phyloP scores from a whole-genome alignment of 2,797 vertebrate species.

The Nasua narica region DNA sequence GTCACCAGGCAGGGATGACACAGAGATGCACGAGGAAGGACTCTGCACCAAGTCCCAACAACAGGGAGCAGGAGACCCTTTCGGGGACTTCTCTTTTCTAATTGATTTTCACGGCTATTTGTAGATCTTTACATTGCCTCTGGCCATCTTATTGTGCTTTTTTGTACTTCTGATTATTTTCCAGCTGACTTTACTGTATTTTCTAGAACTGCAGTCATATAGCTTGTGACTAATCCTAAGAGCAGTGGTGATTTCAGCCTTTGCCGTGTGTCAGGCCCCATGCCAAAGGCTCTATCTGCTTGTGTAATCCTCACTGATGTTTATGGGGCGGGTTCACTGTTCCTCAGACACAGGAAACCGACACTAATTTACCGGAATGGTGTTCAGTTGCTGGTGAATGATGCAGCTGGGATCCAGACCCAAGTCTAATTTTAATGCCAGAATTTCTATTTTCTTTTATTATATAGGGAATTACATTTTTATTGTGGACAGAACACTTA shows the following conservation, averaged over 20 bases:
- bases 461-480: background rate
- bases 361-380: background rate
- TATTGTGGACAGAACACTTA: background rate
- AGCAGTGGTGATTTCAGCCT: background rate
- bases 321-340: background rate
- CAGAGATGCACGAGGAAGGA: background rate
- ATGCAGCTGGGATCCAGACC: background rate
- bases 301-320: background rate
- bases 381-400: background rate
- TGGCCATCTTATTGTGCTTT: background rate
- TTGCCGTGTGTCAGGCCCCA: background rate
- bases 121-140: background rate
- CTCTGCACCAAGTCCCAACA: background rate
- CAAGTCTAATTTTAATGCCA: too few relatives aligned
- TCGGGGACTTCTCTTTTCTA: background rate
- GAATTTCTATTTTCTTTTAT: slow-evolving; percentile 1
- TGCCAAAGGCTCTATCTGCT: background rate
- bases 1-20: background rate
- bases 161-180: background rate
- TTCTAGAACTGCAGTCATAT: background rate
- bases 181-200: too few relatives aligned
- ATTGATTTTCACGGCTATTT: background rate
- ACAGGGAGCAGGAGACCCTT: background rate
- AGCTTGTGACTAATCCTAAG: background rate
- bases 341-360: background rate